A percentile compares a stretch with the other conserved stretches of the same genome.
Evolutionary conservation across 2,797 vertebrate species (phyloP).

Genomic region (Pyrocephalus nanus): DNA sequence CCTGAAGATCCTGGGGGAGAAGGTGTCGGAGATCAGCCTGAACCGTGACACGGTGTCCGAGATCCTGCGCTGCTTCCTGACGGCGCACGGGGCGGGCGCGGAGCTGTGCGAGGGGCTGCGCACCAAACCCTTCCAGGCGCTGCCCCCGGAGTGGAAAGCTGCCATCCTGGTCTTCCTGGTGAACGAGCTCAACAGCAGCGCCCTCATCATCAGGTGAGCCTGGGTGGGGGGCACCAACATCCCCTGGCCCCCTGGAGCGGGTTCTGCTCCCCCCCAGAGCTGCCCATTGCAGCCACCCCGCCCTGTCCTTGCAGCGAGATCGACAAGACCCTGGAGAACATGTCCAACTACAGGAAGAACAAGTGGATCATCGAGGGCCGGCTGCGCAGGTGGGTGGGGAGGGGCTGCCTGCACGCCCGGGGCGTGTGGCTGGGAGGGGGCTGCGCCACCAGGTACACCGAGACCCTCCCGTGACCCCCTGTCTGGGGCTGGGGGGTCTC

Average conservation of each 20-base stretch:
- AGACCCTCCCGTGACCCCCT: neutral
- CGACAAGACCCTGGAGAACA: slow-evolving; percentile 93
- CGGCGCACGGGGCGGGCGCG: slow-evolving; percentile 83
- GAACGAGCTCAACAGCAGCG: slow-evolving; percentile 86
- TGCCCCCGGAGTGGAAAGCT: slow-evolving; percentile 88
- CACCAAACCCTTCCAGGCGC: slow-evolving; percentile 91
- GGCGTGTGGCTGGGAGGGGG: too few species aligned
- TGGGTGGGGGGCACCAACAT: fast-evolving
- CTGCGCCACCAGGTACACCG: neutral
- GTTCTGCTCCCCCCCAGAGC: neutral
- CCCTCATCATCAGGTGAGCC: slow-evolving; percentile 86
- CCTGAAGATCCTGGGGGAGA: slow-evolving; percentile 94
- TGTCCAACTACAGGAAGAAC: slow-evolving; percentile 91
- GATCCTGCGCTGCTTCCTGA: slow-evolving; percentile 91
- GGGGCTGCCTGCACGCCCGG: neutral
- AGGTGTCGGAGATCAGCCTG: slow-evolving; percentile 88
- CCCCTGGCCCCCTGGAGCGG: fast-evolving
- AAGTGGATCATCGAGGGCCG: slow-evolving; percentile 98
- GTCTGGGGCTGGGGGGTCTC: fast-evolving
- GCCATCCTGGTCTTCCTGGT: slow-evolving; percentile 89
- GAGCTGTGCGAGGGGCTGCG: slow-evolving; percentile 87
- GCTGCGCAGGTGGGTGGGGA: slow-evolving; percentile 85
- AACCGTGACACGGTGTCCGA: slow-evolving; percentile 91
- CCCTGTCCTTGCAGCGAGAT: slow-evolving; percentile 84
- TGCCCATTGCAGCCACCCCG: neutral